Base-by-base conservation (phyloP, 2,888 invertebrate genomes). In the Stegophylla sp. region DNA sequence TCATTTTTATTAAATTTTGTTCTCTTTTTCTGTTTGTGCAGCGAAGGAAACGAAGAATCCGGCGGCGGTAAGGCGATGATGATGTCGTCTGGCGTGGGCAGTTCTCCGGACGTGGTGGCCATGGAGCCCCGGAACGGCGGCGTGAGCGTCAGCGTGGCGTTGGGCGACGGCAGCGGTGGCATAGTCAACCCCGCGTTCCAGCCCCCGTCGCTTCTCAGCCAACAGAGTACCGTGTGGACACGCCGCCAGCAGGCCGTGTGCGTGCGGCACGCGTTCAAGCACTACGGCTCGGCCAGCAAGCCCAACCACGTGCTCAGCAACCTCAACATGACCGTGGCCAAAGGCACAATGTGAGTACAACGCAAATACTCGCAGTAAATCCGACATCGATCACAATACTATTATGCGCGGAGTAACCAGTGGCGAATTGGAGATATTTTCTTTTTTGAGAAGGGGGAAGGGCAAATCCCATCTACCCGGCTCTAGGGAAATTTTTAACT, bases 301-400 rank as follows among this genome's bases (percentile, higher is more conserved):
- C 92, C 94, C 77, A 93, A 94, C 86, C 93, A 93, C 84, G 95
- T 96, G 66, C 90, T 97, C 83, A 92, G 92, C 86, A 93, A 95
- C 87, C 91, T 97, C 83, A 94, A 93, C 88, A 95, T 97, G 94
- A 95, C 95, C 82, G 96, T 97, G 83, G 93, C 93, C 84, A 95
- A 95, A 87, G 97, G 96, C 85, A 94, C 95, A 83, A 97, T 97
- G 96, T 96, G 88, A 95, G 94, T 92, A 85, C 28, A 83, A 84
- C 20, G 7, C 34, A 5, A 34, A n/a, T n/a, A n/a, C n/a, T n/a
- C n/a, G n/a, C n/a, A n/a, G n/a, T n/a, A n/a, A n/a, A n/a, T n/a
- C n/a, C n/a, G n/a, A n/a, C n/a, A n/a, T n/a, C n/a, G n/a, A n/a
- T n/a, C n/a, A n/a, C n/a, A n/a, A n/a, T n/a, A n/a, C n/a, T n/a